Conservation (phyloP, 2,888 invertebrate species). For the Epicampocera succincta region DNA sequence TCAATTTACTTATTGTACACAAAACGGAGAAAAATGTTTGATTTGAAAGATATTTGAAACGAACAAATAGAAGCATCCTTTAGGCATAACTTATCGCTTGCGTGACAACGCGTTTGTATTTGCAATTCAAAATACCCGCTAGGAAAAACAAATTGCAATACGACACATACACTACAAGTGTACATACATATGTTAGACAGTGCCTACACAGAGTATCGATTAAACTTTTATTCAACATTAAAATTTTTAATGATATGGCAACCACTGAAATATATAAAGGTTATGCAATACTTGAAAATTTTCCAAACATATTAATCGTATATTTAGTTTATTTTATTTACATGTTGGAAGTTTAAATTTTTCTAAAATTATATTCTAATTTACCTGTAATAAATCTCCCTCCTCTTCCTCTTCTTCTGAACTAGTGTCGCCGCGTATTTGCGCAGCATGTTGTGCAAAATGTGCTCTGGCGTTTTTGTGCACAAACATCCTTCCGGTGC, state of each 20-base stretch:
- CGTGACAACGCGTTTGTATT: conserved; percentile 3
- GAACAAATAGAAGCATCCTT: neutral
- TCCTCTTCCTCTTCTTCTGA: conserved; percentile 85
- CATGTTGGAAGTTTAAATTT: neutral
- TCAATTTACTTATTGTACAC: too few species aligned
- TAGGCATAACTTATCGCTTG: neutral
- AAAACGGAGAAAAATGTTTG: too few species aligned
- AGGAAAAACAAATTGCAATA: conserved; percentile 2
- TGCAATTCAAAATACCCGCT: neutral
- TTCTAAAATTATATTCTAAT: conserved; percentile 12
- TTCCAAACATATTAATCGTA: conserved; percentile 1
- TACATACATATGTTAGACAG: neutral
- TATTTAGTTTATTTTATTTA: neutral
- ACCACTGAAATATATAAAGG: conserved; percentile 19
- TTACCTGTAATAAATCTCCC: conserved; percentile 81
- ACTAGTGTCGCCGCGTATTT: conserved; percentile 82
- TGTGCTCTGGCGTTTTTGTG: conserved; percentile 80
- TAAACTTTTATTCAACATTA: conserved; percentile 32
- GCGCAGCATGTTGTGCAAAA: conserved; percentile 80
- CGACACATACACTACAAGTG: neutral
- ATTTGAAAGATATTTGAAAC: too few species aligned
- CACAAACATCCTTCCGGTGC: conserved; percentile 83
- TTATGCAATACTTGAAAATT: conserved; percentile 33
- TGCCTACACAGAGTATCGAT: conserved; percentile 34
- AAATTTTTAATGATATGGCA: neutral